phyloP scores from a whole-genome alignment of 2,797 vertebrate species.

The Nannoperca australis region DNA sequence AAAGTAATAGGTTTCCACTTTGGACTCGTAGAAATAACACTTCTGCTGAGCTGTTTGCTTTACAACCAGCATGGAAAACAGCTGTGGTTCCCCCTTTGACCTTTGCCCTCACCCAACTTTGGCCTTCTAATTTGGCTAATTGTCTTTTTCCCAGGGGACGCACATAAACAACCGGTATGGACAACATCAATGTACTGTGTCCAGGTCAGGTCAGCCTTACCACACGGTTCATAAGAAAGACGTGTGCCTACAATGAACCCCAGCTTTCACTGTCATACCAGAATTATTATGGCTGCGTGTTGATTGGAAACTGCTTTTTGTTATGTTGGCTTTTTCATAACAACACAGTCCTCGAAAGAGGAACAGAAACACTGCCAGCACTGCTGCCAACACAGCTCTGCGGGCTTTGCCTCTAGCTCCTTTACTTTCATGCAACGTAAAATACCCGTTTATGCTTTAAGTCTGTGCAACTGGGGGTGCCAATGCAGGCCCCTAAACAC shows the following conservation, averaged over 20 bases:
- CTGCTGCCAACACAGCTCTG: not conserved
- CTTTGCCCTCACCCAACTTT: slow-evolving; percentile 67
- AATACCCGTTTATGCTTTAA: not conserved
- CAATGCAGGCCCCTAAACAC: not conserved
- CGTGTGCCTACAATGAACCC: slow-evolving; percentile 23
- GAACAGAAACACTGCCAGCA: slow-evolving; percentile 15
- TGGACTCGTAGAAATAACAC: slow-evolving; percentile 45
- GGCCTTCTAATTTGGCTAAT: slow-evolving; percentile 81
- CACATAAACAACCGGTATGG: slow-evolving; percentile 47
- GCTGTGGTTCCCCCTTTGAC: slow-evolving; percentile 60
- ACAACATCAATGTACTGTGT: slow-evolving; percentile 66
- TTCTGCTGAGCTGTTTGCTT: slow-evolving; percentile 68
- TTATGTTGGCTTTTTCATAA: not conserved
- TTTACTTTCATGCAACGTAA: slow-evolving; percentile 7
- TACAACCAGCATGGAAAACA: slow-evolving; percentile 65
- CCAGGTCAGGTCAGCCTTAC: slow-evolving; percentile 70
- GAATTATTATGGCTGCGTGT: slow-evolving; percentile 17
- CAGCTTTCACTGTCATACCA: slow-evolving; percentile 16
- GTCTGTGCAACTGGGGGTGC: not conserved
- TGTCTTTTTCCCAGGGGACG: slow-evolving; percentile 59
- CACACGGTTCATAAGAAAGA: slow-evolving; percentile 50
- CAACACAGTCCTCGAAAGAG: not conserved
- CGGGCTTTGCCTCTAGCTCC: slow-evolving; percentile 13
- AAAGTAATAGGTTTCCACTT: slow-evolving; percentile 54
- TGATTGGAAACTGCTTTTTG: slow-evolving; percentile 7